Conservation (phyloP, 2,888 invertebrate genomes). For the Caenorhabditis afra region DNA sequence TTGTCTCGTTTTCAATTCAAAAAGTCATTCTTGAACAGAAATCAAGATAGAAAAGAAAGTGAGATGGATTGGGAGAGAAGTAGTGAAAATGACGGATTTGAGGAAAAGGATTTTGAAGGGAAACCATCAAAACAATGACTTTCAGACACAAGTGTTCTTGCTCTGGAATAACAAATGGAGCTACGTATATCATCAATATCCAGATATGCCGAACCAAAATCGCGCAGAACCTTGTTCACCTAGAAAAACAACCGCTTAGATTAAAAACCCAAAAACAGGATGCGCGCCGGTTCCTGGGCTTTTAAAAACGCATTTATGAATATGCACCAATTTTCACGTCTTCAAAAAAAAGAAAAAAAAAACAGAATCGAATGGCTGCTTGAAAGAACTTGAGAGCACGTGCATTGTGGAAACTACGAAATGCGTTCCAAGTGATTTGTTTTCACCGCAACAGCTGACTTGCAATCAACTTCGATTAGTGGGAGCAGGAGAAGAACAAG, state of each 20-base stretch:
- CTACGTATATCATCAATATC: background rate
- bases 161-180: background rate
- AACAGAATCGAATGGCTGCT: background rate
- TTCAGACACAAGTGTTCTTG: background rate
- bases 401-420: background rate
- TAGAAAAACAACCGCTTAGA: background rate
- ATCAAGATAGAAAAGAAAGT: background rate
- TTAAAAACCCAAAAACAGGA: background rate
- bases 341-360: background rate
- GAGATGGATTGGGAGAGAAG: background rate
- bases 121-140: background rate
- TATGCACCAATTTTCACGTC: background rate
- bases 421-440: background rate
- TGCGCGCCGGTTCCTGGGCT: background rate
- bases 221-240: background rate
- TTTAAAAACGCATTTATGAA: background rate
- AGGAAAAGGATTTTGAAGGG: conserved; percentile 6
- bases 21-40: background rate
- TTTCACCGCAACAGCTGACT: conserved; percentile 24
- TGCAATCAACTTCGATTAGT: conserved; percentile 6
- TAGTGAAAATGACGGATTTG: too few species aligned
- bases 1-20: background rate
- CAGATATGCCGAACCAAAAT: background rate
- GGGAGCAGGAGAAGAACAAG: background rate
- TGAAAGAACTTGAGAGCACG: background rate